A percentile compares a stretch with the other conserved stretches of the same genome.
These are phyloP conservation scores for Argopecten irradians DNA, from an alignment of 1,140 invertebrate species.

Conservation along the genomic window DNA sequence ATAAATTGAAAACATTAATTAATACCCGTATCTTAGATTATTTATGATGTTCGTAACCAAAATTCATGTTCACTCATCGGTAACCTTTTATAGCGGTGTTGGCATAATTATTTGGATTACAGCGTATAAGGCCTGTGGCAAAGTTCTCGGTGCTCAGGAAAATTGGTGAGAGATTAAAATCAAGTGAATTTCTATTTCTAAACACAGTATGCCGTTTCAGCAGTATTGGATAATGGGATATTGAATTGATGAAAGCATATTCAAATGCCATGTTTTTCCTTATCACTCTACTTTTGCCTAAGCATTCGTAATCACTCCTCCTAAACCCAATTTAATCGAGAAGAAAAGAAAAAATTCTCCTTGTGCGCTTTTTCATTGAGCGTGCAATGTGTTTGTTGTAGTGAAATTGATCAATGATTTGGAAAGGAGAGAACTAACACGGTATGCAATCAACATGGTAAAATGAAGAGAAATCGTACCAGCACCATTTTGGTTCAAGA, in stretches of 20 bases:
- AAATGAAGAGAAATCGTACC: neutral
- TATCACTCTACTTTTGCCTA: neutral
- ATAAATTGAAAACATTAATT: neutral
- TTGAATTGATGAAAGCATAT: neutral
- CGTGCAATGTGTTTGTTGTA: neutral
- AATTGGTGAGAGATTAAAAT: neutral
- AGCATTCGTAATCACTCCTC: slow-evolving; percentile 13
- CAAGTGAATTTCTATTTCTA: slow-evolving; percentile 18
- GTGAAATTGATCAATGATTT: slow-evolving; percentile 14
- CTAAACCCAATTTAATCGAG: neutral
- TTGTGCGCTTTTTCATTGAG: neutral
- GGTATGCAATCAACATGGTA: neutral
- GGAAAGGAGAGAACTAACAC: neutral
- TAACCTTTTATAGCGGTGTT: neutral
- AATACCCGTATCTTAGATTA: slow-evolving; percentile 1
- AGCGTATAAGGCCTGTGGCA: neutral
- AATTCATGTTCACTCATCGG: neutral
- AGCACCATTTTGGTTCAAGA: neutral
- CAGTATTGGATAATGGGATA: slow-evolving; percentile 3
- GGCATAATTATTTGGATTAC: neutral
- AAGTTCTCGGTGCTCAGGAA: neutral
- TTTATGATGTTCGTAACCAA: neutral
- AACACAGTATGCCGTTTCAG: neutral
- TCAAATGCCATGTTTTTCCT: neutral
- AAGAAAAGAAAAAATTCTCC: neutral